phyloP scores from a whole-genome alignment of 2,888 invertebrate species.

The Mythimna ferrago region DNA sequence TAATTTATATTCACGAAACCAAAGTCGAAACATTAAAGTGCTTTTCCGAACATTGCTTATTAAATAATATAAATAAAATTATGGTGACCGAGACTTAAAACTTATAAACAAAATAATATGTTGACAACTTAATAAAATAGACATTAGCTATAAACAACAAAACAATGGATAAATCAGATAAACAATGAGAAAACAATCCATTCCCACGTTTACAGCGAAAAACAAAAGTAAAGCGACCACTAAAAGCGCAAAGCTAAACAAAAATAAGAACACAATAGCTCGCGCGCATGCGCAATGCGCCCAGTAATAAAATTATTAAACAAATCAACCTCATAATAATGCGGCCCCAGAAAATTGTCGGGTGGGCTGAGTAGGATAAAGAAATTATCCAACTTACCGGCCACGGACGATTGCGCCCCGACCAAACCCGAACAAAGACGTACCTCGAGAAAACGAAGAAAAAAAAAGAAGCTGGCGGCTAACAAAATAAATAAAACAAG shows the following conservation, averaged over 20 bases:
- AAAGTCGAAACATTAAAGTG: background rate
- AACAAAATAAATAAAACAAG: constrained; percentile 89
- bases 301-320: constrained; percentile 90
- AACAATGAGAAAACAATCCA: constrained; percentile 71
- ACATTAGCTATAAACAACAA: constrained; percentile 64
- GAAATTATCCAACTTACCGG: constrained; percentile 89
- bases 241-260: constrained; percentile 76
- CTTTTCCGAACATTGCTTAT: background rate
- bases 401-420: constrained; percentile 83
- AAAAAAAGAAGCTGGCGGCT: constrained; percentile 78
- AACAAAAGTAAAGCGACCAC: constrained; percentile 68
- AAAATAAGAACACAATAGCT: constrained; percentile 77
- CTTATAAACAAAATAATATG: constrained; percentile 46
- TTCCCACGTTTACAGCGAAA: constrained; percentile 69
- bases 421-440: constrained; percentile 87
- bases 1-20: constrained; percentile 32
- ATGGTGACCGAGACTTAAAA: background rate
- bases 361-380: constrained; percentile 87
- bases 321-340: constrained; percentile 90
- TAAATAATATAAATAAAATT: constrained; percentile 1
- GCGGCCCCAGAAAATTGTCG: constrained; percentile 89
- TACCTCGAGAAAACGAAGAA: constrained; percentile 83
- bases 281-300: constrained; percentile 77
- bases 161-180: constrained; percentile 65
- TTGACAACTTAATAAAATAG: constrained; percentile 58